A percentile compares a stretch with the other conserved stretches of the same genome.
Evolutionary conservation across 2,888 invertebrate genomes (phyloP).

Genomic region (Copidosoma aretas): DNA sequence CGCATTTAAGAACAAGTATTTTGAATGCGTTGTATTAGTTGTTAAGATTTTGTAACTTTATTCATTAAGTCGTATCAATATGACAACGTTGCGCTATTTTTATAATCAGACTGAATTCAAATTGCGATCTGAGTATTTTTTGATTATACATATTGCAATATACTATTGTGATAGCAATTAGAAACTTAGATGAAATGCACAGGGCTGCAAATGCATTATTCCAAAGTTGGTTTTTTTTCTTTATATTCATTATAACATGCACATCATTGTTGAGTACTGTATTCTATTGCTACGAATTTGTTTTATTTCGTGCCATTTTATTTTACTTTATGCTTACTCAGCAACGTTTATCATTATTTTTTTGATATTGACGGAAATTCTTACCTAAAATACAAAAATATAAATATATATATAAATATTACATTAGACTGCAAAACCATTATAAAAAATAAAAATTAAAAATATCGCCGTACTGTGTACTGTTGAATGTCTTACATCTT

Average conservation of each 20-base stretch:
- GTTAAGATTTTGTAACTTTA: slow-evolving; percentile 46
- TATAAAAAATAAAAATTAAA: slow-evolving; percentile 25
- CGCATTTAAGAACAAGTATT: slow-evolving; percentile 15
- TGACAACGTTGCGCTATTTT: slow-evolving; percentile 41
- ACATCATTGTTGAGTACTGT: slow-evolving; percentile 22
- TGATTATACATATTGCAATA: slow-evolving; percentile 39
- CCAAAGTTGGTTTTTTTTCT: slow-evolving; percentile 27
- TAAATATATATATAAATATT: slow-evolving; percentile 26
- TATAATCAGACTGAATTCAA: slow-evolving; percentile 45
- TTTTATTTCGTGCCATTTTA: slow-evolving; percentile 36
- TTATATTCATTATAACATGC: slow-evolving; percentile 23
- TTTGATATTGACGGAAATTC: slow-evolving; percentile 19
- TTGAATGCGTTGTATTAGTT: slow-evolving; percentile 31
- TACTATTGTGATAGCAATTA: slow-evolving; percentile 38
- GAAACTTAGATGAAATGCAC: slow-evolving; percentile 10
- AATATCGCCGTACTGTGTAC: slow-evolving; percentile 28
- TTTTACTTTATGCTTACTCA: slow-evolving; percentile 17
- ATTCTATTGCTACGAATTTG: slow-evolving; percentile 23
- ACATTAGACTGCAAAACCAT: slow-evolving; percentile 23
- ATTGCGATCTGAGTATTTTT: slow-evolving; percentile 47
- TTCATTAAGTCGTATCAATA: slow-evolving; percentile 42
- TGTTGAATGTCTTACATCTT: slow-evolving; percentile 30
- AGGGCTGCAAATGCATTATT: slow-evolving; percentile 21
- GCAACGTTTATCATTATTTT: slow-evolving; percentile 11
- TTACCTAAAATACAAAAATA: slow-evolving; percentile 16